These are phyloP conservation scores for Pholis gunnellus DNA, from an alignment of 2,113 vertebrate genomes.

Conservation along the genomic window DNA sequence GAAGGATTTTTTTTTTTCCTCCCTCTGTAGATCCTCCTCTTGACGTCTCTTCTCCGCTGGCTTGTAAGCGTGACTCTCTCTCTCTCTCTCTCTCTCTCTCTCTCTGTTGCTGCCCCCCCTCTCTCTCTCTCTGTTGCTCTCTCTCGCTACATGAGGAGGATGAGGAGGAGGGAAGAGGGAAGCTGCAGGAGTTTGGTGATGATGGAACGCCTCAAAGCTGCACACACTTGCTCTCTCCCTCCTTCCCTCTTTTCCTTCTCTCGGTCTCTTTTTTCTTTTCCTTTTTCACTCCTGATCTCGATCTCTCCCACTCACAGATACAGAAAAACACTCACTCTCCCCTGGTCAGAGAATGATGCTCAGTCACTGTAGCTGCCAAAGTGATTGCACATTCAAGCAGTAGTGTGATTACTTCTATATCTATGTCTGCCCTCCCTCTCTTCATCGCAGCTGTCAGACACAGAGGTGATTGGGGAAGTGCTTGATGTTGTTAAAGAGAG, in stretches of 20 bases:
- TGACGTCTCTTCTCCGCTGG: conserved; percentile 80
- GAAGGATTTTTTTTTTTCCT: conserved; percentile 65
- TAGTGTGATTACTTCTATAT: conserved; percentile 45
- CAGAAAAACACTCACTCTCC: conserved; percentile 35
- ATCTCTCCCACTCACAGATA: conserved; percentile 59
- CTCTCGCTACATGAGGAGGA: conserved; percentile 72
- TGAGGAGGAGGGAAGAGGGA: conserved; percentile 85
- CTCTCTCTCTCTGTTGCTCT: conserved; percentile 62
- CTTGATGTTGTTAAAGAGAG: conserved; percentile 51
- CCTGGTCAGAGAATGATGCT: conserved; percentile 62
- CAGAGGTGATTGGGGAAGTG: conserved; percentile 59
- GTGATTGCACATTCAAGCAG: conserved; percentile 66
- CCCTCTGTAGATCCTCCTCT: conserved; percentile 81
- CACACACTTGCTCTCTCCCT: conserved; percentile 79
- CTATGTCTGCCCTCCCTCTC: conserved; percentile 14
- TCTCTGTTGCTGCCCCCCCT: conserved; percentile 56
- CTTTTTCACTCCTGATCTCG: conserved; percentile 53
- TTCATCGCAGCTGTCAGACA: conserved; percentile 53
- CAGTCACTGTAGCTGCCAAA: conserved; percentile 60
- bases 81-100: conserved; percentile 58
- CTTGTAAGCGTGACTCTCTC: conserved; percentile 81
- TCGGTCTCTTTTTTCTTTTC: conserved; percentile 12
- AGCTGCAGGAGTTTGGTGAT: conserved; percentile 87
- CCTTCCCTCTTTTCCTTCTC: conserved; percentile 73
- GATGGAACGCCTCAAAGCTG: conserved; percentile 87